These are phyloP conservation scores for Drosophila equinoxialis DNA, from an alignment of 1,140 invertebrate species.

Conservation along the genomic window DNA sequence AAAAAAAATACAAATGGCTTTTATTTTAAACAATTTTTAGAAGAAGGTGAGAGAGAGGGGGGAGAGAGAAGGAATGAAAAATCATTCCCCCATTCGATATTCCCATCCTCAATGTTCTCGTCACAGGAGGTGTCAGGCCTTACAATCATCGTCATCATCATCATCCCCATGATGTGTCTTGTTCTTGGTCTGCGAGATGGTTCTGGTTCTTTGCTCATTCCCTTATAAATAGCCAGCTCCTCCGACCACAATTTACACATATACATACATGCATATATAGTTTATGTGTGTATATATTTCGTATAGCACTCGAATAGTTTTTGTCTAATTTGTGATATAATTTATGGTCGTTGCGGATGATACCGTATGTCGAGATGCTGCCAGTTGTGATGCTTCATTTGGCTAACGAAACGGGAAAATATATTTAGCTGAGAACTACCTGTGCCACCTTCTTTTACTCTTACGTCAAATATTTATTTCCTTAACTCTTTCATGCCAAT, in stretches of 20 bases:
- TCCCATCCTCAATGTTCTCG: no score
- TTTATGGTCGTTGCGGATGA: slow-evolving; percentile 40
- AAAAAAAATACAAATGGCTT: neutral
- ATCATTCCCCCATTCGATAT: neutral
- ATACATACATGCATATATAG: no score
- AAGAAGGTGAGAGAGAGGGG: neutral
- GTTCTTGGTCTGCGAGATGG: neutral
- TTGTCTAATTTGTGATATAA: slow-evolving; percentile 50
- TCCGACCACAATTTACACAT: neutral
- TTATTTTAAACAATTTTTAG: neutral
- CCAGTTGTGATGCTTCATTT: slow-evolving; percentile 39
- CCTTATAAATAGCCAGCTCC: slow-evolving; percentile 49
- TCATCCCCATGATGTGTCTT: neutral
- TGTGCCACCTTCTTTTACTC: neutral
- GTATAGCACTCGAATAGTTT: slow-evolving; percentile 16
- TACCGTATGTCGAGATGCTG: slow-evolving; percentile 20
- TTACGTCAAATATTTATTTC: neutral
- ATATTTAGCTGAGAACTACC: slow-evolving; percentile 1
- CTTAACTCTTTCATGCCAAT: slow-evolving; percentile 5
- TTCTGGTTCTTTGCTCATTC: neutral
- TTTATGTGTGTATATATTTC: neutral
- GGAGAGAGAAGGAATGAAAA: neutral
- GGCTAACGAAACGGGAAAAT: neutral
- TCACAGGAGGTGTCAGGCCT: neutral
- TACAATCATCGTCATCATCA: neutral